Base-by-base conservation (phyloP, 2,797 vertebrate species). In the Notolabrus celidotus region DNA sequence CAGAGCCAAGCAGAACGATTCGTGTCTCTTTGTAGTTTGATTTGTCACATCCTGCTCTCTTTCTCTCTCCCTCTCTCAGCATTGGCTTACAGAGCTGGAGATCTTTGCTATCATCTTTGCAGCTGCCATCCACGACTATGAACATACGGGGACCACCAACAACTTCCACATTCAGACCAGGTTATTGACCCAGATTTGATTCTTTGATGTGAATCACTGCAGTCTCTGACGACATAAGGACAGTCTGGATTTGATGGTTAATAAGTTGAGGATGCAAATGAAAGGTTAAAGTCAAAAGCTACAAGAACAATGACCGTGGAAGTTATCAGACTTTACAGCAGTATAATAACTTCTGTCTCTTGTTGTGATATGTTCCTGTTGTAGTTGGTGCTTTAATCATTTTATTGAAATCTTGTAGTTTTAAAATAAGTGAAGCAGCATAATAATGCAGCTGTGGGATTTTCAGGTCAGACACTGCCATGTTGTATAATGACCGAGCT, bases 141-240 rank as follows among this genome's bases (percentile, higher is more conserved):
- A 99, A 73, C 97, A 99, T 60, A 98, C 97, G 0, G 97, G 97
- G 62, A 99, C 96, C 56, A 99, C 97, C 59, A 99, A 99, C 90
- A 99, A 97, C 90, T 99, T 99, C 87, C 97, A 99, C 83, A 97
- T 99, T 82, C 97, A 99, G 85, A 98, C 97, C 76, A 95, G 96
- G 90, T 91, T 72, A 69, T 34, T 45, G 14, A 53, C 10, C 0
- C 9, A 22, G 27, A 2, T 14, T 33, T 16, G 55, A 55, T 39
- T 39, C 1, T 9, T 17, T 10, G 0, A 41, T 11, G 63, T 29
- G 0, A 55, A 31, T 49, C 16, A 23, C 0, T 43, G 19, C 29
- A n/a, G 19, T 2, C 51, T 36, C 9, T 10, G 11, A 34, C 10
- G 33, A 34, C 7, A 34, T 2, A 33, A 8, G 11, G 3, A 8